Evolutionary conservation across 2,888 invertebrate species (phyloP).

Genomic region (Pantelozetes paolii): DNA sequence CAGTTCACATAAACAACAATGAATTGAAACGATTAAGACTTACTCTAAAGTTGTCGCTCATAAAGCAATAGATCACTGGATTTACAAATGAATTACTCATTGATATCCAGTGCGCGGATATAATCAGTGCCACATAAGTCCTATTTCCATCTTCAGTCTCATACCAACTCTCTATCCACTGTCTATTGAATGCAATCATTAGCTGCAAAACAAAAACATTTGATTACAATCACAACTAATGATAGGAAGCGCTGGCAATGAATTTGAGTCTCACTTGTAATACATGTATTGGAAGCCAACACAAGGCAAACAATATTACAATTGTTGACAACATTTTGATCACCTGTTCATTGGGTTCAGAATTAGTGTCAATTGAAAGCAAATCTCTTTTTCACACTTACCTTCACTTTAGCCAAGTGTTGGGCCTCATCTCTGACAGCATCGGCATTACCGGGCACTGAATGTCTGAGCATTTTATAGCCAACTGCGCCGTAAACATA

Average conservation of each 20-base stretch:
- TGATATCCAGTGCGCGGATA: constrained; percentile 37
- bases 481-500: constrained; percentile 55
- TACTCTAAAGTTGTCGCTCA: constrained; percentile 51
- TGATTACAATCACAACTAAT: too few species aligned
- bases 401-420: constrained; percentile 48
- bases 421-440: constrained; percentile 53
- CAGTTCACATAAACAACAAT: too few species aligned
- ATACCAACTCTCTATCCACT: background rate
- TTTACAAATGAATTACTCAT: constrained; percentile 49
- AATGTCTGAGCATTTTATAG: constrained; percentile 53
- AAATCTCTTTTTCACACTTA: background rate
- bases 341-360: constrained; percentile 41
- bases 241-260: too few species aligned
- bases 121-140: constrained; percentile 7
- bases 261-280: constrained; percentile 30
- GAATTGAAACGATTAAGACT: too few species aligned
- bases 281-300: constrained; percentile 47
- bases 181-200: background rate
- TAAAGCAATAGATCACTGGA: constrained; percentile 50
- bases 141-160: background rate
- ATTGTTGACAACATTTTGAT: constrained; percentile 48
- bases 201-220: too few species aligned
- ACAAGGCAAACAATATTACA: constrained; percentile 46
- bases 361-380: background rate
- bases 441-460: constrained; percentile 56